Evolutionary conservation across 2,888 invertebrate species (phyloP), one percentile per base, ranked within the genome.

Genomic region (Melanophora roralis): DNA sequence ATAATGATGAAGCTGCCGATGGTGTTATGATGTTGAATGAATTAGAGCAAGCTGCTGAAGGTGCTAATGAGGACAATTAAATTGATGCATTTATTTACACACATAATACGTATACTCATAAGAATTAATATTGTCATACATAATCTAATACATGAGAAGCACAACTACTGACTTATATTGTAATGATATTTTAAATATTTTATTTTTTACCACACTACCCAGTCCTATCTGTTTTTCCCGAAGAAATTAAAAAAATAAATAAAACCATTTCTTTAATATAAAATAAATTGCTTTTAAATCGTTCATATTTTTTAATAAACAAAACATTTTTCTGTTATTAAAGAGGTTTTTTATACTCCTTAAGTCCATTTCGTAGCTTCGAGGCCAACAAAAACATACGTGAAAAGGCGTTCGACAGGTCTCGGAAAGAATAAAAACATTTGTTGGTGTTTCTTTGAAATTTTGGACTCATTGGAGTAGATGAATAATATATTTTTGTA

Each of bases 1-100:
- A 83, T 40, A 86, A 85, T 27, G 88, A 89, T 45, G 88, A 86
- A 81, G 89, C 87, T 49, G 86, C 85, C 34, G 88, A 86, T 55
- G 88, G 86, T 27, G 83, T 86, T 27, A 79, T 85, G 9, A 84
- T 86, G 75, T 21, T 87, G 36, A 88, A 88, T 74, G 88, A 89
- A 36, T 53, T 84, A 21, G 85, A 85, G 62, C 86, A 86, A 32
- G 86, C 84, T 27, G 86, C 80, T 14, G 86, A 83, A 40, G 87
- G 82, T 43, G 83, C 81, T 47, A 83, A 84, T 43, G 87, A 87
- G 21, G 86, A 86, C 21, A 84, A 83, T 53, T 86, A 78, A 81
- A 49, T 19, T 23, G 6, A 51, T 59, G 74, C 67, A 67, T 74
- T 74, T 74, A 74, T 67, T 59, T 59, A 74, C 9, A 57, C 19